Percentiles rank a stretch among this genome's conserved stretches.
phyloP scores from a whole-genome alignment of 2,797 vertebrate species.

The Accipiter badius region DNA sequence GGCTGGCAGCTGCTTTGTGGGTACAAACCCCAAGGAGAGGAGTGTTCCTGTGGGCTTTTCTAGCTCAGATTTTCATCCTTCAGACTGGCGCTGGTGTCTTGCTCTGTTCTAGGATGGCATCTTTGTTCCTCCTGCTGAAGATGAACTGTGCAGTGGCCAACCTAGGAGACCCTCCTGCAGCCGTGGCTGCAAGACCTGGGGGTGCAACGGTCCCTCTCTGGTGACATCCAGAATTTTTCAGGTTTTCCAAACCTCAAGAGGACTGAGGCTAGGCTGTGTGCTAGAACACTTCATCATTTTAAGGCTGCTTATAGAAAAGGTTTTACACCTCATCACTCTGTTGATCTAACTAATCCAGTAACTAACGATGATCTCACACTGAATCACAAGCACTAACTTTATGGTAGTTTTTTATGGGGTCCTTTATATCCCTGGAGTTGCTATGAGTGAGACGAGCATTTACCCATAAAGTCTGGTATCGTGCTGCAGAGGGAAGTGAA shows the following conservation, averaged over 20 bases:
- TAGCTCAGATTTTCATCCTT: background rate
- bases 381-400: background rate
- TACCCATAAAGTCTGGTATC: background rate
- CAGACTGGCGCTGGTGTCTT: accelerated
- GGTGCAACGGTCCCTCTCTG: background rate
- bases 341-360: background rate
- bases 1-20: background rate
- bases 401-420: background rate
- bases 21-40: background rate
- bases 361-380: accelerated
- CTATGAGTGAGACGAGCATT: background rate
- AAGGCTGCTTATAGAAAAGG: background rate
- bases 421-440: background rate
- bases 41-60: background rate
- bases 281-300: accelerated
- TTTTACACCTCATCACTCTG: background rate
- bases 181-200: background rate
- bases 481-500: background rate
- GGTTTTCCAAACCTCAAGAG: background rate
- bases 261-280: background rate
- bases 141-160: background rate
- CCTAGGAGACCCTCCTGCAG: background rate
- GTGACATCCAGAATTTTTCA: background rate
- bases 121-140: background rate
- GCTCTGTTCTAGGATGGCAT: accelerated